phyloP scores from a whole-genome alignment of 2,888 invertebrate species.

The Polietes domitor region DNA sequence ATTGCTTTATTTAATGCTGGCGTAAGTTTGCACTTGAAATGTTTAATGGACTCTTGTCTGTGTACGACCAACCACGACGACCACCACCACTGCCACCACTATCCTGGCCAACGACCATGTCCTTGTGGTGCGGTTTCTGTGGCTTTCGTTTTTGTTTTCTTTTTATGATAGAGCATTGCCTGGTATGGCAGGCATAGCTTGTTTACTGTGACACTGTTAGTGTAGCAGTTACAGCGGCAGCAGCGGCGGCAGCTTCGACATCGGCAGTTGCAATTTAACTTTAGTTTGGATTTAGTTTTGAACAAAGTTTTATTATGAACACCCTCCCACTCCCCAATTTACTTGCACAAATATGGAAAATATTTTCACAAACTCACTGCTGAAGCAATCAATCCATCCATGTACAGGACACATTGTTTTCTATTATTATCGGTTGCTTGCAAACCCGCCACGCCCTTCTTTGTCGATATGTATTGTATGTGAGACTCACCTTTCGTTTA shows the following conservation, averaged over 20 bases:
- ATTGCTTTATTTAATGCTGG: conserved; percentile 29
- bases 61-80: too few species aligned
- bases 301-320: conserved; percentile 20
- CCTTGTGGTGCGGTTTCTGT: neutral
- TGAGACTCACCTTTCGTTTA: neutral
- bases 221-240: neutral
- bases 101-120: neutral
- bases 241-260: too few species aligned
- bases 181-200: neutral
- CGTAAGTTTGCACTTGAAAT: conserved; percentile 29
- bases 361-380: too few species aligned
- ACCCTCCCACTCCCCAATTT: neutral
- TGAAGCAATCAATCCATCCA: too few species aligned
- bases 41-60: conserved; percentile 16
- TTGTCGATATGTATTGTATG: too few species aligned
- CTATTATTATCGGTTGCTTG: too few species aligned
- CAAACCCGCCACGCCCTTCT: too few species aligned
- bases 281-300: conserved; percentile 4
- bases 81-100: neutral
- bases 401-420: too few species aligned
- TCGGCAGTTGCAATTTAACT: conserved; percentile 16
- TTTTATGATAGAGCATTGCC: neutral
- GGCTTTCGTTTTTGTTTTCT: conserved; percentile 3
- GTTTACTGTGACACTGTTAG: neutral
- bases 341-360: too few species aligned